Evolutionary conservation across 2,113 vertebrate species (phyloP), one percentile per base, ranked within the genome.

Genomic region (Abramis brama): DNA sequence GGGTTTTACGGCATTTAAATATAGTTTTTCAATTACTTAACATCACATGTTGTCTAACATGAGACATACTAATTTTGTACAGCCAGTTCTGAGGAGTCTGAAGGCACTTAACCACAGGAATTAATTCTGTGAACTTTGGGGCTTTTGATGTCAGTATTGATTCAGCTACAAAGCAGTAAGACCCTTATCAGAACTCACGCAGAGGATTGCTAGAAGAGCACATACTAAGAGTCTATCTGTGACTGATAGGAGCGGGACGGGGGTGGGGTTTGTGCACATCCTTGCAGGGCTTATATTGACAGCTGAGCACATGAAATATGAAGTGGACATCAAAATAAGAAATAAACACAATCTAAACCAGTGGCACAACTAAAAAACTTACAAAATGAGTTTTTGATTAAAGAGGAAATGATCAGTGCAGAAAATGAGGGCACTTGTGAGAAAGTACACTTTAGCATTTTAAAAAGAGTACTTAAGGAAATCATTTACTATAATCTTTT

Each of bases 81-180:
- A 27, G 57, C 33, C 3, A 30, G 50, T 60, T 55, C 50, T 6
- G 64, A 86, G 36, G 52, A 36, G 52, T 47, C 27, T 68, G 43
- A 12, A 78, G 27, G 39, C 64, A 71, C 64, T 83, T 57, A 66
- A 47, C 79, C 21, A 43, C 60, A 50, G 79, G 60, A 81, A 68
- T 81, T 66, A 83, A 73, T 62, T 66, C 66, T 47, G 33, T 80
- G 55, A 64, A 55, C 74, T 86, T 90, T 86, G n/a, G 62, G 5
- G 71, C 62, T 92, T 93, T 92, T 93, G 91, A 93, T 93, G 92
- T 92, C 92, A 86, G 89, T 92, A 91, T 89, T 91, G 89, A 90
- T 90, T 90, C 90, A 30, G 77, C 93, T 91, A 93, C 93, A 93
- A 91, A 92, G 86, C 88, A 78, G 92, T 91, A 93, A 88, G 89